A percentile compares a stretch with the other conserved stretches of the same genome.
Conservation (phyloP, 1,140 invertebrate genomes). For the Trachelipus rathkii region DNA sequence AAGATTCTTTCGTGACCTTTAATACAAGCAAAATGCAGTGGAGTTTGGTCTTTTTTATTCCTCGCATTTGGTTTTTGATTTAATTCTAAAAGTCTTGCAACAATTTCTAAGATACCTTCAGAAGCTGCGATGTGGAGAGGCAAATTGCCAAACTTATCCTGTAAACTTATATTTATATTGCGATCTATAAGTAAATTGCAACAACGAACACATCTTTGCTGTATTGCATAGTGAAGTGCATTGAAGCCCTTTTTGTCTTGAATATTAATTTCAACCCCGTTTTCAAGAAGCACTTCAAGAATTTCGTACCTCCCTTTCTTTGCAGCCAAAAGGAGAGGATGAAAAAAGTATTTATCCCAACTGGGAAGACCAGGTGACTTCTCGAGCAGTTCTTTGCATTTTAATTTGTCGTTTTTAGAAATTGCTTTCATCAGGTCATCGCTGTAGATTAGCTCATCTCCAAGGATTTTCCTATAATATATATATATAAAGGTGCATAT, state of each 20-base stretch:
- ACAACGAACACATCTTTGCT: background rate
- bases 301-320: background rate
- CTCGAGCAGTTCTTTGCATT: background rate
- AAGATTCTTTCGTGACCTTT: background rate
- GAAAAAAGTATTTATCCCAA: background rate
- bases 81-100: background rate
- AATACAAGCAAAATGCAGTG: background rate
- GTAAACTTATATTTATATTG: background rate
- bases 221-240: background rate
- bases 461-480: background rate
- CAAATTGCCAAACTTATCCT: background rate
- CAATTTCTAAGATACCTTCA: background rate
- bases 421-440: background rate
- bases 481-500: no score
- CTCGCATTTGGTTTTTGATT: background rate
- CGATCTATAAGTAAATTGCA: background rate
- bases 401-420: background rate
- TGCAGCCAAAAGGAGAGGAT: background rate
- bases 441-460: background rate
- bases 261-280: background rate
- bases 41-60: slow-evolving; percentile 2
- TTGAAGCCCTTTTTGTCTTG: background rate
- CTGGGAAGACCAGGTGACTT: background rate
- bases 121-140: background rate
- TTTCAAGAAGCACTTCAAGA: background rate